phyloP scores from a whole-genome alignment of 2,888 invertebrate genomes.

The Scaptomyza flava region DNA sequence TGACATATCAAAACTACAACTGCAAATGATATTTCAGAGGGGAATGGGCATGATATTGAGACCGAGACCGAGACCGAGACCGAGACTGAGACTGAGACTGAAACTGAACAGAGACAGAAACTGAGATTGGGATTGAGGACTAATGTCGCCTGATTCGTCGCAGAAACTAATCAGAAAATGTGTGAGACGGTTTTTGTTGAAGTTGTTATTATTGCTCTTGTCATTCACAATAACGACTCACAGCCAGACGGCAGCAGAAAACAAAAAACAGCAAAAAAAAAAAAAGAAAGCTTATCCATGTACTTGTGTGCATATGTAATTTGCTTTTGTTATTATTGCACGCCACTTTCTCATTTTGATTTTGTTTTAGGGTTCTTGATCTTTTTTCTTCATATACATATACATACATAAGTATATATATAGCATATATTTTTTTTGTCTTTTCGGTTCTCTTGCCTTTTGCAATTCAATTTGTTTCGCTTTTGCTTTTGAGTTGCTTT shows the following conservation, averaged over 20 bases:
- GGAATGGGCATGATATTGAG: constrained; percentile 12
- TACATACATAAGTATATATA: neutral
- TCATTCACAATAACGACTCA: constrained; percentile 49
- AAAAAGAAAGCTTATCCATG: constrained; percentile 10
- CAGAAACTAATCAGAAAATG: constrained; percentile 75
- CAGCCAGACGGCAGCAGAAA: constrained; percentile 11
- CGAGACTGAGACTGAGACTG: constrained; percentile 26
- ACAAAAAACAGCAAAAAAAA: constrained; percentile 8
- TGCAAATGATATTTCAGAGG: constrained; percentile 36
- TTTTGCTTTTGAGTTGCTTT: constrained; percentile 22
- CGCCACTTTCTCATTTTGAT: constrained; percentile 55
- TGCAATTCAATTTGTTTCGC: constrained; percentile 64
- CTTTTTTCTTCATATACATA: constrained; percentile 33
- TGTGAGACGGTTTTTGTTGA: constrained; percentile 52
- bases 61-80: constrained; percentile 4
- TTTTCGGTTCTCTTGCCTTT: constrained; percentile 18
- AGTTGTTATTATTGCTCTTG: constrained; percentile 47
- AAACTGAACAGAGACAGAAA: constrained; percentile 4
- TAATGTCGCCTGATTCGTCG: constrained; percentile 51
- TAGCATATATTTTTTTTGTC: constrained; percentile 17
- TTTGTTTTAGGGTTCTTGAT: constrained; percentile 35
- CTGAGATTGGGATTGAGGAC: constrained; percentile 41
- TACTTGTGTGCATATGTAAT: constrained; percentile 77
- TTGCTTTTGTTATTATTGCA: constrained; percentile 67
- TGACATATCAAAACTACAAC: constrained; percentile 35